Evolutionary conservation across 2,888 invertebrate species (phyloP).

Genomic region (Eurytoma californica): DNA sequence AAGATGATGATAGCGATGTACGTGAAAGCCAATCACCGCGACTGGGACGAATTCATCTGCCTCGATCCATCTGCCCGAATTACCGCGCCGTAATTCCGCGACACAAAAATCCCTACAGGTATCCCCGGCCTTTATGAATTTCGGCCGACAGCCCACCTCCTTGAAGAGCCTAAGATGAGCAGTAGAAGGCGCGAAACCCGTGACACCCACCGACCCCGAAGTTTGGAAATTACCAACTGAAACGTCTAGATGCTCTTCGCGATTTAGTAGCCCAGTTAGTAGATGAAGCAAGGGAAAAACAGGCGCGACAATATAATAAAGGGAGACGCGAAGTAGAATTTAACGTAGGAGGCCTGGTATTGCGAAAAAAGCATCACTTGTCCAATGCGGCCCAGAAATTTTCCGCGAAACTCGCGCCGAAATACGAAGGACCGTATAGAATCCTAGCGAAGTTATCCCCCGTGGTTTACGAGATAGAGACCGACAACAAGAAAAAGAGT

Average conservation of each 20-base stretch:
- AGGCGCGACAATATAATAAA: neutral
- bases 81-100: constrained; percentile 25
- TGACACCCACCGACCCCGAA: neutral
- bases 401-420: neutral
- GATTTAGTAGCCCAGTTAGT: neutral
- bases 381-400: neutral
- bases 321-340: neutral
- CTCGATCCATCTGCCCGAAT: constrained; percentile 19
- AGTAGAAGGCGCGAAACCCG: neutral
- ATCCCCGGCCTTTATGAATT: neutral
- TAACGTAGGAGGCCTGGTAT: neutral
- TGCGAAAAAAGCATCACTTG: neutral
- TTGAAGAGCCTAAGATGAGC: constrained; percentile 33
- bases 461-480: too few relatives aligned
- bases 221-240: neutral
- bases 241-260: neutral
- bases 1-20: constrained; percentile 33
- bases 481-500: too few relatives aligned
- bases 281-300: neutral
- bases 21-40: constrained; percentile 7
- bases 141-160: constrained; percentile 3
- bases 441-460: too few relatives aligned
- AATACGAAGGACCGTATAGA: neutral
- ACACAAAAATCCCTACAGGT: neutral
- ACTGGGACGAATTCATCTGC: constrained; percentile 11